phyloP scores from a whole-genome alignment of 1,140 invertebrate genomes.

The Pristionchus pacificus region DNA sequence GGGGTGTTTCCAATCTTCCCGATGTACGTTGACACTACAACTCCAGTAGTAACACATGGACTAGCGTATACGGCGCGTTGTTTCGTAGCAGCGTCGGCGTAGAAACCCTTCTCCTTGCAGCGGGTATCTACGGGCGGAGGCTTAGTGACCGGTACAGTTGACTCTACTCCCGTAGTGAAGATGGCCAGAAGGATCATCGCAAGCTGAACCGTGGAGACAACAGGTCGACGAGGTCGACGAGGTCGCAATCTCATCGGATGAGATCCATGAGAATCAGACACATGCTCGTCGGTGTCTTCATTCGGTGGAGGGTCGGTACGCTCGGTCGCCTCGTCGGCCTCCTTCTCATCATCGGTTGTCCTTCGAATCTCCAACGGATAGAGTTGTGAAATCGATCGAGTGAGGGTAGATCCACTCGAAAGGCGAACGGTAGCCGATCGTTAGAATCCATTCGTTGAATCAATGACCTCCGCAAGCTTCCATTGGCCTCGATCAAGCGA shows the following conservation, averaged over 20 bases:
- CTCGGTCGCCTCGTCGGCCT: no score
- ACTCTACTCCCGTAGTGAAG: no score
- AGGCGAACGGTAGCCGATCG: neutral
- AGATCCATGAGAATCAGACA: neutral
- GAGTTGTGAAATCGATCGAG: neutral
- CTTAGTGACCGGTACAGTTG: no score
- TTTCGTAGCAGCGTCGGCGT: no score
- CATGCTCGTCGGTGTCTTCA: neutral
- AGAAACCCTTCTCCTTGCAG: no score
- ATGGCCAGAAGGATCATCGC: no score
- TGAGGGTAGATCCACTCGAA: neutral
- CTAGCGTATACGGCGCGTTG: neutral
- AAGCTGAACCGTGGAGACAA: no score
- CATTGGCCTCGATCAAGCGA: neutral
- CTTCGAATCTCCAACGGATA: neutral
- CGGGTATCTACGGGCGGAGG: no score
- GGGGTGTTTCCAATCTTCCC: neutral
- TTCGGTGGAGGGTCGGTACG: neutral
- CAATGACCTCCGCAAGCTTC: neutral
- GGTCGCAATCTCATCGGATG: no score
- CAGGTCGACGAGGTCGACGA: no score
- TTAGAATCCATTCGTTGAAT: neutral
- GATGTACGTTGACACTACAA: no score
- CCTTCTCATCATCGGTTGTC: no score
- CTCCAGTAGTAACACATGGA: neutral